phyloP scores from a whole-genome alignment of 2,888 invertebrate species.

The Himalopsyche japonica region DNA sequence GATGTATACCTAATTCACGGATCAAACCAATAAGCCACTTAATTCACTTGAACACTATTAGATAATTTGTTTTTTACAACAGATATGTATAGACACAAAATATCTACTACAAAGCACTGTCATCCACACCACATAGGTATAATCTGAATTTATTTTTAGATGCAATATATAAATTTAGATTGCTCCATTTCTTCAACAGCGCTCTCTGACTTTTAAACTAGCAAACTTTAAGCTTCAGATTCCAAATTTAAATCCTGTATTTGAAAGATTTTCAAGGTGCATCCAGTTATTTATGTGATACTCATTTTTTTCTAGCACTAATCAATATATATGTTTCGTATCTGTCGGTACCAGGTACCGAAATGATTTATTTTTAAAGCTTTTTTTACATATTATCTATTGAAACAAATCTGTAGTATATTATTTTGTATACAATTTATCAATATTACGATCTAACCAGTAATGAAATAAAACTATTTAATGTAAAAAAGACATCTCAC shows the following conservation, averaged over 20 bases:
- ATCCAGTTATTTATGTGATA: neutral
- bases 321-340: neutral
- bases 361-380: neutral
- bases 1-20: neutral
- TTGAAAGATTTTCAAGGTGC: neutral
- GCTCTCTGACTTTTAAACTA: constrained; percentile 1
- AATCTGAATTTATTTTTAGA: neutral
- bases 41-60: neutral
- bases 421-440: too few relatives aligned
- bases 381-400: neutral
- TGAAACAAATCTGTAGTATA: too few relatives aligned
- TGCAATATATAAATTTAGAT: neutral
- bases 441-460: too few relatives aligned
- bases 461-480: too few relatives aligned
- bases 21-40: neutral
- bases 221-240: neutral
- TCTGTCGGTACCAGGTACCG: neutral
- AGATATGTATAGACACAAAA: neutral
- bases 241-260: neutral
- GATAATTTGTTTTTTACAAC: neutral
- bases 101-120: neutral
- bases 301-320: neutral
- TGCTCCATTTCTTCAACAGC: neutral
- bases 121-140: neutral
- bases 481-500: too few relatives aligned